These are phyloP conservation scores for Eristalis intricaria DNA, from an alignment of 2,888 invertebrate genomes.

Conservation along the genomic window DNA sequence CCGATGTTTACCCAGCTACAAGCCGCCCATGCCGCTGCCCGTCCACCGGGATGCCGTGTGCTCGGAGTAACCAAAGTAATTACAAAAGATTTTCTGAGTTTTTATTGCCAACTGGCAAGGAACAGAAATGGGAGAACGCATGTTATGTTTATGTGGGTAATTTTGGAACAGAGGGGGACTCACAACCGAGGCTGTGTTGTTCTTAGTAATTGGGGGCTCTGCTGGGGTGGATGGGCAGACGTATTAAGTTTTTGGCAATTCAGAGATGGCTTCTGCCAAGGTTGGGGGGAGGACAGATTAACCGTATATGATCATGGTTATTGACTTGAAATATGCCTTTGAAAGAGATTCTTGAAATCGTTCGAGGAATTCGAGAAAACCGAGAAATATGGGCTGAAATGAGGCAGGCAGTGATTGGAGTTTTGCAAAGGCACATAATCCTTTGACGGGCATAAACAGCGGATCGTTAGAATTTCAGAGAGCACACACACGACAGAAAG, in stretches of 20 bases:
- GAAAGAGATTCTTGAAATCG: neutral
- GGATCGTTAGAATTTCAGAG: neutral
- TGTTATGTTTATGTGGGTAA: slow-evolving; percentile 46
- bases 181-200: slow-evolving; percentile 15
- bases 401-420: neutral
- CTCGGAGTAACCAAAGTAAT: slow-evolving; percentile 41
- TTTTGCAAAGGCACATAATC: neutral
- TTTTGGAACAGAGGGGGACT: slow-evolving; percentile 12
- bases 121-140: neutral
- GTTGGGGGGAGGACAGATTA: neutral
- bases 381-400: neutral
- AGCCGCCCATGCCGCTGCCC: neutral
- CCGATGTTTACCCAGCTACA: neutral
- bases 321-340: neutral
- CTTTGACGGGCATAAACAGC: neutral
- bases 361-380: neutral
- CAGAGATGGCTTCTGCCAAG: neutral
- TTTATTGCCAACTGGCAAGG: slow-evolving; percentile 43
- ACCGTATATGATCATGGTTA: slow-evolving; percentile 16
- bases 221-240: neutral
- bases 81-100: slow-evolving; percentile 28
- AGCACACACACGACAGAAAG: neutral
- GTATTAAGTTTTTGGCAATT: slow-evolving; percentile 36
- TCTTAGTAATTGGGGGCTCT: slow-evolving; percentile 55
- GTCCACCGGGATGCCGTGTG: slow-evolving; percentile 38